These are phyloP conservation scores for Tetragnatha montana DNA, from an alignment of 2,888 invertebrate genomes.

Conservation along the genomic window DNA sequence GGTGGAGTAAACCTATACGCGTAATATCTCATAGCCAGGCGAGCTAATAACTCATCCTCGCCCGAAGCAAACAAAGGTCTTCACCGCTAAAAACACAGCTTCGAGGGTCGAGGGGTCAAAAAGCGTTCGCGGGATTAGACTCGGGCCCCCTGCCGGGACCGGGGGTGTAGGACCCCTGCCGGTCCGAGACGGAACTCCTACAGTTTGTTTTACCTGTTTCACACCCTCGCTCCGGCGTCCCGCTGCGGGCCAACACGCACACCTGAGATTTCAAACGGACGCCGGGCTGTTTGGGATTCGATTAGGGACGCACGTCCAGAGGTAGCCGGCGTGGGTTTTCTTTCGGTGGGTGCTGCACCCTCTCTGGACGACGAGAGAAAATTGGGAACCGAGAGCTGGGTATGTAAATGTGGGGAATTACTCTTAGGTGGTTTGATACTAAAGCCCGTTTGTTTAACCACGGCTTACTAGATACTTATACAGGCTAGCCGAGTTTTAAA, in stretches of 20 bases:
- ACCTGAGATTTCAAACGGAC: slow-evolving; percentile 62
- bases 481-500: too few species aligned
- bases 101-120: slow-evolving; percentile 53
- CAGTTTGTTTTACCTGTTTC: slow-evolving; percentile 71
- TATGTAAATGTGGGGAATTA: too few species aligned
- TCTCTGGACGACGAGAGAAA: too few species aligned
- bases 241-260: slow-evolving; percentile 59
- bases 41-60: slow-evolving; percentile 64
- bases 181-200: slow-evolving; percentile 69
- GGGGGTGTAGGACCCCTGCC: slow-evolving; percentile 53
- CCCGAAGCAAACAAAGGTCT: slow-evolving; percentile 22
- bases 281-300: slow-evolving; percentile 51
- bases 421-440: too few species aligned
- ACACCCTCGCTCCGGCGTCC: slow-evolving; percentile 63
- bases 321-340: background rate
- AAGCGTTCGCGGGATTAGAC: slow-evolving; percentile 65
- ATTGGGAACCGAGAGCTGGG: too few species aligned
- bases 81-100: slow-evolving; percentile 30
- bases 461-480: too few species aligned
- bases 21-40: slow-evolving; percentile 66
- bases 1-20: slow-evolving; percentile 47
- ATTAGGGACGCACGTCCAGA: slow-evolving; percentile 29
- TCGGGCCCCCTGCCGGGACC: slow-evolving; percentile 37
- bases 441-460: too few species aligned
- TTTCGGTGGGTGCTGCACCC: too few species aligned